Conservation (phyloP, 2,888 invertebrate species). For the Synanthedon myopaeformis region DNA sequence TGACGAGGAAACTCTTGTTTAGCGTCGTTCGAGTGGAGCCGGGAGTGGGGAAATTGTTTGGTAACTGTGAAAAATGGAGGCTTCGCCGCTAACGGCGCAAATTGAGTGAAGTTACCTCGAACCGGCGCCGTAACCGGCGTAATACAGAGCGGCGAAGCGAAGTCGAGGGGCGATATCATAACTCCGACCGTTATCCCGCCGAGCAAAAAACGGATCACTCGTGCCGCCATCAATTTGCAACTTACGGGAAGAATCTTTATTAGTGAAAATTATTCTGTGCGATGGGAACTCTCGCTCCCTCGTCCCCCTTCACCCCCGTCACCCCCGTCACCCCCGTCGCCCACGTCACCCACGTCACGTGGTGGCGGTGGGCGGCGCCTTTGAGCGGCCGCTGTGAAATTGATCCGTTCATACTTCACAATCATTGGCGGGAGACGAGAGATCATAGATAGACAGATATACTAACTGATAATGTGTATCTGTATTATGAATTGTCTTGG, state of each 20-base stretch:
- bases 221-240: slow-evolving; percentile 19
- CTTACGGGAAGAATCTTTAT: background rate
- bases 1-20: slow-evolving; percentile 38
- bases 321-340: too few relatives aligned
- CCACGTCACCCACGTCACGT: too few relatives aligned
- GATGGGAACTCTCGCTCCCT: slow-evolving; percentile 6
- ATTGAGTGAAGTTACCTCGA: slow-evolving; percentile 49
- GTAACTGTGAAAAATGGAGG: slow-evolving; percentile 60
- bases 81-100: slow-evolving; percentile 46
- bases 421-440: slow-evolving; percentile 28
- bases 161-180: background rate
- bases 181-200: background rate
- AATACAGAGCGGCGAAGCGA: background rate
- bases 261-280: slow-evolving; percentile 13
- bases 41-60: slow-evolving; percentile 35
- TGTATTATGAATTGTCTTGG: too few relatives aligned
- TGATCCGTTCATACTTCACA: slow-evolving; percentile 53
- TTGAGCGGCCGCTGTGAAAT: slow-evolving; percentile 39
- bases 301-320: too few relatives aligned
- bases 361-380: slow-evolving; percentile 16
- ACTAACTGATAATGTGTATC: too few relatives aligned
- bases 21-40: slow-evolving; percentile 25
- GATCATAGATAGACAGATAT: background rate
- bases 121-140: slow-evolving; percentile 6
- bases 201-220: background rate